Conservation (phyloP, 92 coral and sea anemone genomes). For the Porites divaricata region DNA sequence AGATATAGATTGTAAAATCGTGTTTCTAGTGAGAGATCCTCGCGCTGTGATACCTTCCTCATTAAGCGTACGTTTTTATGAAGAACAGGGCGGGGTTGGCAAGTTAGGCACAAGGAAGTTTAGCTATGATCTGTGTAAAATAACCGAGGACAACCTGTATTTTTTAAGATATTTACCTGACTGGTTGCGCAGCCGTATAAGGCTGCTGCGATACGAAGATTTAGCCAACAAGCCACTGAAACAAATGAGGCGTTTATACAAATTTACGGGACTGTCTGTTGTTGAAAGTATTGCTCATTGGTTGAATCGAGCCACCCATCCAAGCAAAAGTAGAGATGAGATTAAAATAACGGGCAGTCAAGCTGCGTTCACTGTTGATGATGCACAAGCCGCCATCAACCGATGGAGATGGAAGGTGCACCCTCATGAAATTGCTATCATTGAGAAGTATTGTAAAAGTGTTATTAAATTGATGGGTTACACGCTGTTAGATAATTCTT, state of each 20-base stretch:
- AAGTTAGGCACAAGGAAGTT: not conserved
- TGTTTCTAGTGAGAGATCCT: conserved; percentile 45
- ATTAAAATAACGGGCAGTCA: not conserved
- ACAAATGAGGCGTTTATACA: not conserved
- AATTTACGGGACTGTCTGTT: conserved; percentile 28
- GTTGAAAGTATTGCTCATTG: conserved; percentile 1
- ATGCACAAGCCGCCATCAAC: not conserved
- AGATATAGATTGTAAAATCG: conserved; percentile 32
- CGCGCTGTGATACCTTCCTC: conserved; percentile 40
- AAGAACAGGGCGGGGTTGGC: not conserved
- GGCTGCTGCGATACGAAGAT: conserved; percentile 32
- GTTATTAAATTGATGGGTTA: not conserved
- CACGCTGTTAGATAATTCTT: not conserved
- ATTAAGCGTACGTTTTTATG: conserved; percentile 8
- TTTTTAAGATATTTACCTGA: not conserved
- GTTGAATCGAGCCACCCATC: conserved; percentile 25
- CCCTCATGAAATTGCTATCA: not conserved
- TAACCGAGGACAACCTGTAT: conserved; percentile 22
- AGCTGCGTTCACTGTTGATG: not conserved
- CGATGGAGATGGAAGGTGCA: not conserved
- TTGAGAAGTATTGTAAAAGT: not conserved
- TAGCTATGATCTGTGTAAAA: conserved; percentile 6
- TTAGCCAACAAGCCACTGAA: conserved; percentile 22
- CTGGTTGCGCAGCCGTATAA: not conserved
- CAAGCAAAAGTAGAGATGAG: not conserved